These are phyloP conservation scores for Drosophila arawakana DNA, from an alignment of 1,140 invertebrate genomes.

Conservation along the genomic window DNA sequence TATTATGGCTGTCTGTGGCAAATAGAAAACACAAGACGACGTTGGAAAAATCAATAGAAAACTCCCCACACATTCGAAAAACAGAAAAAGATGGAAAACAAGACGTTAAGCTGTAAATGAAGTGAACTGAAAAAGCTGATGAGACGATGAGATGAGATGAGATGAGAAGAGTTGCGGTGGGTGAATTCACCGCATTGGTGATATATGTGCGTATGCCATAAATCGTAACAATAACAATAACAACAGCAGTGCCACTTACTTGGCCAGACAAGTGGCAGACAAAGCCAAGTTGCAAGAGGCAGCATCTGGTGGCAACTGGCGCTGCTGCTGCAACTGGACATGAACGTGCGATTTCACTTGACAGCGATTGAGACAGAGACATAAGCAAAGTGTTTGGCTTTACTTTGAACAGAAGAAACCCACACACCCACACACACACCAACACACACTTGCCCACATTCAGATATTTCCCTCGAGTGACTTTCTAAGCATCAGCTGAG, in stretches of 20 bases:
- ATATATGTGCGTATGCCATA: conserved; percentile 79
- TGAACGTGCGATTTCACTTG: conserved; percentile 76
- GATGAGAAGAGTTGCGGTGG: conserved; percentile 11
- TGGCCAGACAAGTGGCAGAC: conserved; percentile 68
- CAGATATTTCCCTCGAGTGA: conserved; percentile 57
- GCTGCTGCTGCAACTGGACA: conserved; percentile 34
- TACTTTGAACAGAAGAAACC: conserved; percentile 6
- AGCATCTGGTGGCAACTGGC: conserved; percentile 20
- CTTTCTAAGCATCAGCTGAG: conserved; percentile 54
- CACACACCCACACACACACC: too few species aligned
- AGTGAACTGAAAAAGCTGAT: conserved; percentile 21
- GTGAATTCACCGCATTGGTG: conserved; percentile 21
- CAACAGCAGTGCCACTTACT: conserved; percentile 64
- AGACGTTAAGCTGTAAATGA: conserved; percentile 28
- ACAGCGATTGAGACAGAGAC: conserved; percentile 49
- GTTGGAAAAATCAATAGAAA: conserved; percentile 76
- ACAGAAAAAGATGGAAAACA: conserved; percentile 5
- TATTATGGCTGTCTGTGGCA: conserved; percentile 60
- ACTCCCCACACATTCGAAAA: conserved; percentile 23
- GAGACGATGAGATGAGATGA: conserved; percentile 11
- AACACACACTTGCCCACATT: background rate
- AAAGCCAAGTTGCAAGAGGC: conserved; percentile 21
- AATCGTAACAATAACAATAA: conserved; percentile 70
- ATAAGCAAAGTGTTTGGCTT: conserved; percentile 57
- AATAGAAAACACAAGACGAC: conserved; percentile 66